These are phyloP conservation scores for Onychostruthus taczanowskii DNA, from an alignment of 2,113 vertebrate species.

Conservation along the genomic window DNA sequence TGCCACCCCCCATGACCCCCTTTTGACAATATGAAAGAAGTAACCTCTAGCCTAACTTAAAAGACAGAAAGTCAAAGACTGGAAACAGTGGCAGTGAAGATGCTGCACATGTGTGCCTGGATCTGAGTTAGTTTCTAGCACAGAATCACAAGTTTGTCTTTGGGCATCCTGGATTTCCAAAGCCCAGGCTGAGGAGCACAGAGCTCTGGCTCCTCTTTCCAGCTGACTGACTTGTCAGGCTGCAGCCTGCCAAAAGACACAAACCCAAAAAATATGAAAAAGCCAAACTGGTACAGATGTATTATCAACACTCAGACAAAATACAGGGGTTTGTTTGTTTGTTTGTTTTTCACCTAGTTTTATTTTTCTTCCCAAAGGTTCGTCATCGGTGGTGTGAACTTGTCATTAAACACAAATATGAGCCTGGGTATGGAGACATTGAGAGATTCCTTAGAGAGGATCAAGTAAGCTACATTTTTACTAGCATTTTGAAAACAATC, in stretches of 20 bases:
- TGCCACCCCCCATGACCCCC: accelerated
- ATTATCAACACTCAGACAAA: neutral
- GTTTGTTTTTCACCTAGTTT: neutral
- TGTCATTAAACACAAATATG: slow-evolving; percentile 83
- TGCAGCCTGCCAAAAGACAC: neutral
- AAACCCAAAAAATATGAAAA: neutral
- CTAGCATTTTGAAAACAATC: neutral
- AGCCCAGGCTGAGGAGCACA: accelerated
- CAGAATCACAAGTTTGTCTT: neutral
- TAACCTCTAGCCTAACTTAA: neutral
- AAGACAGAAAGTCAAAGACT: neutral
- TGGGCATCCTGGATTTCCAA: neutral
- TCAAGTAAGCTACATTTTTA: slow-evolving; percentile 76
- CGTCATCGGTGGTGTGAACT: slow-evolving; percentile 97
- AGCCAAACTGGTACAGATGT: neutral
- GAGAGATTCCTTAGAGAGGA: slow-evolving; percentile 86
- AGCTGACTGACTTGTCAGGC: neutral
- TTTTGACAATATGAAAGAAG: neutral
- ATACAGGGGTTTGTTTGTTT: neutral
- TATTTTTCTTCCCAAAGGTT: slow-evolving; percentile 71
- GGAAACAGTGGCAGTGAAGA: neutral
- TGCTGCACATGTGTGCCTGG: neutral
- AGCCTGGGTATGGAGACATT: slow-evolving; percentile 79
- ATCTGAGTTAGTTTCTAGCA: neutral
- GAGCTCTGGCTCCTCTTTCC: neutral